A percentile compares a stretch with the other conserved stretches of the same genome.
These are phyloP conservation scores for Gambusia holbrooki DNA, from an alignment of 2,113 vertebrate species.

Conservation along the genomic window DNA sequence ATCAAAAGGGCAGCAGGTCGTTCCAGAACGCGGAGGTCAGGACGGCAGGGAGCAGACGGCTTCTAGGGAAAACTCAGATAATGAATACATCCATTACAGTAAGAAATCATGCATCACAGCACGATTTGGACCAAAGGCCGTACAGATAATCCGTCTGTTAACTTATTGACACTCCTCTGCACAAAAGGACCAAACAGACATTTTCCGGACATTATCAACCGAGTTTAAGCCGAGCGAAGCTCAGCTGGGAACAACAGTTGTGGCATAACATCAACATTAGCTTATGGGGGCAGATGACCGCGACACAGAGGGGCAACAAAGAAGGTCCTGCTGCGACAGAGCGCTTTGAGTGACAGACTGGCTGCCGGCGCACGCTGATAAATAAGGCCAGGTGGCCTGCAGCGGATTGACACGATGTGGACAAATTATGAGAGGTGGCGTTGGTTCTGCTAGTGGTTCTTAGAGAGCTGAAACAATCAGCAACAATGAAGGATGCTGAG, in stretches of 20 bases:
- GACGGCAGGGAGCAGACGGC: not conserved
- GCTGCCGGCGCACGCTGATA: constrained; percentile 27
- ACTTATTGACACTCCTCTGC: not conserved
- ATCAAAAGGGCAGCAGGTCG: not conserved
- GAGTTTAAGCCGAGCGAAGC: not conserved
- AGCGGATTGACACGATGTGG: constrained; percentile 7
- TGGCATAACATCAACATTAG: constrained; percentile 4
- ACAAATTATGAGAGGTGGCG: not conserved
- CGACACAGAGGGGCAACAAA: constrained; percentile 17
- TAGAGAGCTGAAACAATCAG: not conserved
- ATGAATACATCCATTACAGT: constrained; percentile 1
- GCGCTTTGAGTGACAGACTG: constrained; percentile 41
- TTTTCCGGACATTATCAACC: not conserved
- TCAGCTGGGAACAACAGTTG: constrained; percentile 13
- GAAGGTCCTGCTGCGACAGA: constrained; percentile 23
- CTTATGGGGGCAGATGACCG: constrained; percentile 50
- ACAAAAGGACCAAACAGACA: not conserved
- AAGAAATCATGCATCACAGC: not conserved
- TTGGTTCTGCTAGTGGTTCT: not conserved
- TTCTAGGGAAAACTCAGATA: not conserved
- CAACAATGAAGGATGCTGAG: not conserved
- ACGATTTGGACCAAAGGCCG: not conserved
- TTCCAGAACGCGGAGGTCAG: not conserved
- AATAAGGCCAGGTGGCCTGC: constrained; percentile 45
- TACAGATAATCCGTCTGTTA: not conserved